A percentile compares a stretch with the other conserved stretches of the same genome.
These are phyloP conservation scores for Mallotus villosus DNA, from an alignment of 2,797 vertebrate genomes.

Conservation along the genomic window DNA sequence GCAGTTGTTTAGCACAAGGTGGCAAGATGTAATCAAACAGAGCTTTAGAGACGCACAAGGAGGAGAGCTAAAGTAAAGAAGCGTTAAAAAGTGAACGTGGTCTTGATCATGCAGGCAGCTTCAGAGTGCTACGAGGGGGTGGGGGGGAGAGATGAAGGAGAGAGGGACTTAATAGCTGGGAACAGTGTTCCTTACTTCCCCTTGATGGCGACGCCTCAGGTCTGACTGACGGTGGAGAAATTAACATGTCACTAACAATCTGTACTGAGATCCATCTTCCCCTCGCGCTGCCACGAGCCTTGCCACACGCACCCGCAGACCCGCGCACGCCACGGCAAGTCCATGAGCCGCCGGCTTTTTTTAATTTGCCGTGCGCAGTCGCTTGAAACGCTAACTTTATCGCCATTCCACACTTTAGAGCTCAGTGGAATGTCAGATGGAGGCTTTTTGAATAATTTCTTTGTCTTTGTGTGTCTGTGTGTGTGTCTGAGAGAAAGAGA, in stretches of 20 bases:
- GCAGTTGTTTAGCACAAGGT: background rate
- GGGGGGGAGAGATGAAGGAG: conserved; percentile 17
- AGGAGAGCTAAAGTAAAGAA: conserved; percentile 8
- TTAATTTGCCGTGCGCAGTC: conserved; percentile 70
- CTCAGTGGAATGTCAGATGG: conserved; percentile 60
- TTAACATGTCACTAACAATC: conserved; percentile 84
- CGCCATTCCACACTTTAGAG: conserved; percentile 46
- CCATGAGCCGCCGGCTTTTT: conserved; percentile 37
- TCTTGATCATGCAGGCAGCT: conserved; percentile 42
- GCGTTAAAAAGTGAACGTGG: conserved; percentile 39
- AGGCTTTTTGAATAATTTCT: conserved; percentile 32
- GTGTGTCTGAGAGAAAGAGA: background rate
- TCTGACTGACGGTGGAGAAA: conserved; percentile 81
- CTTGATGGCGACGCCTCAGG: conserved; percentile 63
- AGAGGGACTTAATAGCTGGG: conserved; percentile 45
- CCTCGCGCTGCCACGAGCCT: conserved; percentile 37
- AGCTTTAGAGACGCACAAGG: background rate
- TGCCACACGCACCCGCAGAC: conserved; percentile 24
- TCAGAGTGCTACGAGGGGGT: background rate
- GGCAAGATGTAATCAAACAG: conserved; percentile 15
- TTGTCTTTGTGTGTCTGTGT: conserved; percentile 20
- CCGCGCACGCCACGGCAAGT: conserved; percentile 29
- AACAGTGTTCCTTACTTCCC: conserved; percentile 63
- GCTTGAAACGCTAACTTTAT: conserved; percentile 71
- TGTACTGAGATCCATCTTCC: conserved; percentile 79